Evolutionary conservation across 2,888 invertebrate genomes (phyloP), one percentile per base, ranked within the genome.

Genomic region (Tipula confusa): DNA sequence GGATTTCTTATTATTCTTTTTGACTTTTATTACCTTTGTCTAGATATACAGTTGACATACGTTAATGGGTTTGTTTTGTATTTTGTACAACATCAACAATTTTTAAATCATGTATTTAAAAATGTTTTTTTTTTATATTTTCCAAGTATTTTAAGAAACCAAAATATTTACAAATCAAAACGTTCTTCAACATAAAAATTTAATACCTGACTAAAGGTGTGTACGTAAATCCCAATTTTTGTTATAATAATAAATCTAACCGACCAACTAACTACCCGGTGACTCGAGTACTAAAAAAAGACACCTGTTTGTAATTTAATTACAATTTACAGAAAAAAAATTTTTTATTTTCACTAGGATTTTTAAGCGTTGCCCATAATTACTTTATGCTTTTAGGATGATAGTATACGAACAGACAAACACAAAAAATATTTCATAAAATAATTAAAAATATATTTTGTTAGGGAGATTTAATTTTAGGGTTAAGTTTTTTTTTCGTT

Each of bases 11-110:
- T 24, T 24, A 64, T 64, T 64, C 64, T 64, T 64, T 64, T 6
- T 24, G 64, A 64, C 64, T 64, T 64, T 64, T 64, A 64, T 64
- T 64, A 64, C 64, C 64, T 64, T 64, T 24, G 24, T 64, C 24
- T n/a, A n/a, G 64, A 64, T 64, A 64, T 64, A 64, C 64, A 64
- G 64, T 64, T 64, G 64, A 64, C 64, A 64, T 64, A 64, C 18
- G 18, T 64, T 64, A 24, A 64, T 64, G 64, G 64, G 1, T 64
- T 9, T 64, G 64, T 64, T 64, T 9, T 64, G 64, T 64, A 24
- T 64, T 9, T 64, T 9, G 18, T 11, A 64, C 7, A 6, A 64
- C 24, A 64, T 24, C 18, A 64, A 64, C 18, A 64, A 64, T 13
- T n/a, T 43, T n/a, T n/a, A 38, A n/a, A 2, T 9, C 18, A 38